A percentile compares a stretch with the other conserved stretches of the same genome.
These are phyloP conservation scores for Frankliniella intonsa DNA, from an alignment of 2,888 invertebrate species.

Conservation along the genomic window DNA sequence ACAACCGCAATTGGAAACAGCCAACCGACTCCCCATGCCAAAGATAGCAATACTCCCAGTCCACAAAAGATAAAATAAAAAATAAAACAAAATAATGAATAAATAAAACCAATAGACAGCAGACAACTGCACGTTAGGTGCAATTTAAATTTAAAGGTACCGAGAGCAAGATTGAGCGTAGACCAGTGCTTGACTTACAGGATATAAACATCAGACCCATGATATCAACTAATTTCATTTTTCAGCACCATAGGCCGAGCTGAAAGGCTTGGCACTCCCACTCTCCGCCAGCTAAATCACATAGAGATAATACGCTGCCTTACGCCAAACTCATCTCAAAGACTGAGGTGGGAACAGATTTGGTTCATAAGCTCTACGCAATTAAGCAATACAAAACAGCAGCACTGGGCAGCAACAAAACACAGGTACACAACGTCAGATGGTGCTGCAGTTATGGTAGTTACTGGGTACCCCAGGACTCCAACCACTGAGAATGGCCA, in stretches of 20 bases:
- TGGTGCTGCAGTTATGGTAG: slow-evolving; percentile 19
- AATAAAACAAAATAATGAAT: slow-evolving; percentile 25
- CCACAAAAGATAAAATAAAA: slow-evolving; percentile 25
- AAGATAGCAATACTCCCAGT: slow-evolving; percentile 22
- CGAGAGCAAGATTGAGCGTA: slow-evolving; percentile 36
- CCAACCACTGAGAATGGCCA: slow-evolving; percentile 1
- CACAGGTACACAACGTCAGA: slow-evolving; percentile 5
- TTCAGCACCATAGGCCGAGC: neutral
- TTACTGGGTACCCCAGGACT: neutral
- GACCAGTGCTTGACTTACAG: slow-evolving; percentile 41
- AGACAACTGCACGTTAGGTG: neutral
- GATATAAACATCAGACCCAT: slow-evolving; percentile 31
- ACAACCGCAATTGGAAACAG: slow-evolving; percentile 23
- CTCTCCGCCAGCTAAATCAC: slow-evolving; percentile 4
- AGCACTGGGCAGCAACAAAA: slow-evolving; percentile 13
- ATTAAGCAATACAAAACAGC: neutral
- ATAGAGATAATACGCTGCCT: neutral
- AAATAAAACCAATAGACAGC: slow-evolving; percentile 23
- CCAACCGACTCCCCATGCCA: slow-evolving; percentile 22
- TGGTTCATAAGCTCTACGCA: slow-evolving; percentile 13
- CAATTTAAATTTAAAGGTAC: slow-evolving; percentile 21
- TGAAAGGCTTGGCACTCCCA: neutral
- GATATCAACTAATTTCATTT: neutral
- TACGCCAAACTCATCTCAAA: neutral
- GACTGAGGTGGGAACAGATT: neutral